Base-by-base conservation (phyloP, 2,888 invertebrate genomes). In the Nemoura dubitans region DNA sequence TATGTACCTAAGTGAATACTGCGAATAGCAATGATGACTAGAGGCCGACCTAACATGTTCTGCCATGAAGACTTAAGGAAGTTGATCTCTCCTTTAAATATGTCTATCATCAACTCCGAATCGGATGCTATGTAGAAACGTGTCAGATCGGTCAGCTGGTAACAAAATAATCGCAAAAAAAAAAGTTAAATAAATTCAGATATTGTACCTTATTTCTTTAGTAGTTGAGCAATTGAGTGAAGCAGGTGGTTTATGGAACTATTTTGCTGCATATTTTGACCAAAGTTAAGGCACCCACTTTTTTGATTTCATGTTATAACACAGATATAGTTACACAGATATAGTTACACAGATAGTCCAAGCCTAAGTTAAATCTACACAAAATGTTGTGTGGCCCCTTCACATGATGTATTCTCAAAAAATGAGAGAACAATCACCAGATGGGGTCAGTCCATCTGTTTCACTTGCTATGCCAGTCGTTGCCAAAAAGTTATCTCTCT, bases 1-100 rank as follows among this genome's bases (percentile, higher is more conserved):
- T 85, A 87, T 80, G 90, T 96, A 97, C 98, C 98, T 96, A 98
- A 94, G 92, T 97, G 96, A 92, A 96, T 94, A 92, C 95, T 95
- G 94, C 96, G 96, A 93, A 97, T 94, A 91, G 96, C 95, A 94
- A 98, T 95, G 89, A 98, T 97, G 92, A 98, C 97, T 91, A 98
- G 95, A 88, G 99, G 99, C 90, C 99, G 95, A 90, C 99, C 99
- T 91, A 98, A 95, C 93, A 98, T 97, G 93, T 97, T 97, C 94
- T 97, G 97, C 99, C 99, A 99, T 92, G 97, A 97, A 90, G 97
- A 97, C 94, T 99, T 98, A 94, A 99, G 95, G 94, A 98, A 98
- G 94, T 98, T 97, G 91, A 99, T 96, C 94, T 99, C 98, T 90
- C 97, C 97, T 94, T 98, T 98, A 93, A 98, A 96, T 92, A 97